phyloP scores from a whole-genome alignment of 2,888 invertebrate genomes.

The Polietes domitor region DNA sequence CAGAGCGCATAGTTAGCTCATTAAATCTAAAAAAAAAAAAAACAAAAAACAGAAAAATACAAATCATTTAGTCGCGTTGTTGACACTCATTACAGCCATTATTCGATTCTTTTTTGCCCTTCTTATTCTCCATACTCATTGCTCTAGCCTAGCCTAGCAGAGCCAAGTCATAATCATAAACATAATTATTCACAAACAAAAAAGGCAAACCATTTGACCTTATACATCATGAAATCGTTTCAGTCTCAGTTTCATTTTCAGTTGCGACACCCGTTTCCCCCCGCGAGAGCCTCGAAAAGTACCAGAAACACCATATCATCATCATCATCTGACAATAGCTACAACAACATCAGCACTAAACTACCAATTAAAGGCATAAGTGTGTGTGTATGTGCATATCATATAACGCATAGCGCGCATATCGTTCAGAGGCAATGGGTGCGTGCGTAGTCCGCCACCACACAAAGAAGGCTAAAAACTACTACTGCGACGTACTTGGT shows the following conservation, averaged over 20 bases:
- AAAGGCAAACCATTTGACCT: neutral
- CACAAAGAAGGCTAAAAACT: neutral
- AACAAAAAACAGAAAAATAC: neutral
- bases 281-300: neutral
- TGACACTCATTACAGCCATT: slow-evolving; percentile 6
- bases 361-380: neutral
- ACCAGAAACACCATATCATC: neutral
- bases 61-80: neutral
- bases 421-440: neutral
- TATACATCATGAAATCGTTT: slow-evolving; percentile 10
- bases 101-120: neutral
- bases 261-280: neutral
- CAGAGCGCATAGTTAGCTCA: neutral
- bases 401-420: neutral
- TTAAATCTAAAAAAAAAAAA: too few species aligned
- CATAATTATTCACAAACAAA: slow-evolving; percentile 1
- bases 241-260: slow-evolving; percentile 1
- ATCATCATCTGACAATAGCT: neutral
- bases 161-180: neutral
- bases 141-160: neutral
- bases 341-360: neutral
- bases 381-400: neutral
- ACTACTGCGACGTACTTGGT: neutral
- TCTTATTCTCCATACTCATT: neutral
- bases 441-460: neutral